A percentile compares a stretch with the other conserved stretches of the same genome.
phyloP scores from a whole-genome alignment of 2,888 invertebrate genomes.

The Cosmia pyralina region DNA sequence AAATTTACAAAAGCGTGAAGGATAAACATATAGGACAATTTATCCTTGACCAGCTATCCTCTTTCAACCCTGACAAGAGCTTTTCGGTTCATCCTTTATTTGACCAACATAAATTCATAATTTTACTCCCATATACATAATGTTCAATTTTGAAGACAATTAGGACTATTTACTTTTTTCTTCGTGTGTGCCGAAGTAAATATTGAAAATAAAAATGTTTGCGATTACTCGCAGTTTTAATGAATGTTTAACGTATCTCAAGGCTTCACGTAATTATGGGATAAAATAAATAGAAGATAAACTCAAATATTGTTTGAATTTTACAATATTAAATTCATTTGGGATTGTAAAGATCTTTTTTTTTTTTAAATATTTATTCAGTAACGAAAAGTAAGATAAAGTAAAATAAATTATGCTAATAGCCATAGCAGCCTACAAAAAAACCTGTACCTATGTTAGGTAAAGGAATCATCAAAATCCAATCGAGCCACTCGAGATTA shows the following conservation, averaged over 20 bases:
- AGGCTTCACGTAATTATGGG: slow-evolving; percentile 62
- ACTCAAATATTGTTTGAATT: slow-evolving; percentile 40
- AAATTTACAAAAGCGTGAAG: slow-evolving; percentile 28
- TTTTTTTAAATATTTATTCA: neutral
- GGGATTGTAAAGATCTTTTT: slow-evolving; percentile 1
- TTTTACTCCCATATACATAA: slow-evolving; percentile 11
- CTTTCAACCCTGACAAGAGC: slow-evolving; percentile 54
- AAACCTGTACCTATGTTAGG: neutral
- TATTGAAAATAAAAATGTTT: slow-evolving; percentile 72
- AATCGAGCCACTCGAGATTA: neutral
- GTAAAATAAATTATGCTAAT: neutral
- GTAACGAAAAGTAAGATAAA: neutral
- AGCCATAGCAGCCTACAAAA: neutral
- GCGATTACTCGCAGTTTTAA: slow-evolving; percentile 69
- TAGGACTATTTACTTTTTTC: slow-evolving; percentile 52
- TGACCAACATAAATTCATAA: slow-evolving; percentile 17
- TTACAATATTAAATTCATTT: slow-evolving; percentile 24
- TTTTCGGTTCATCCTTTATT: slow-evolving; percentile 43
- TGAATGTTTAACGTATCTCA: slow-evolving; percentile 68
- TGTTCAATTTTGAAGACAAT: slow-evolving; percentile 32
- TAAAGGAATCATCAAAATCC: neutral
- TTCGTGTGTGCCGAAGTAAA: slow-evolving; percentile 58
- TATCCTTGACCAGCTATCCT: slow-evolving; percentile 58
- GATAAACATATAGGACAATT: slow-evolving; percentile 40
- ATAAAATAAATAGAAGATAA: slow-evolving; percentile 57